A percentile compares a stretch with the other conserved stretches of the same genome.
These are phyloP conservation scores for Chironex yamaguchii DNA, from an alignment of 30 jellyfish, hydroid and myxozoan species.

Conservation along the genomic window DNA sequence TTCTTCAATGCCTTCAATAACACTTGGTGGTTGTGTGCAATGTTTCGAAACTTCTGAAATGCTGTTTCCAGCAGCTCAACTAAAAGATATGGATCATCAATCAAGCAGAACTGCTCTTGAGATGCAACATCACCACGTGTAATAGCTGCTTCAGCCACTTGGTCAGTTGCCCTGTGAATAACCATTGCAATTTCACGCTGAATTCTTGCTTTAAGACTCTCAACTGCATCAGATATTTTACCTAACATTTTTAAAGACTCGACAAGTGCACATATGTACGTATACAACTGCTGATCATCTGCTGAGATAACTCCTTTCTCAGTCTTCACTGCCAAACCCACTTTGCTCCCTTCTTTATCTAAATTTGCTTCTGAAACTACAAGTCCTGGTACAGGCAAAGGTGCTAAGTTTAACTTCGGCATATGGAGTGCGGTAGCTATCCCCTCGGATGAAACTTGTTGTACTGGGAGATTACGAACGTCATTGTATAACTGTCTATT, in stretches of 20 bases:
- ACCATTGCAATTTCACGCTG: constrained; percentile 91
- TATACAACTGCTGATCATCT: not conserved
- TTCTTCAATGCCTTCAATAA: constrained; percentile 62
- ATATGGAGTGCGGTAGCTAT: not conserved
- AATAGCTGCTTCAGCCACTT: constrained; percentile 81
- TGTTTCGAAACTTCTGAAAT: constrained; percentile 73
- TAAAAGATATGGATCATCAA: constrained; percentile 68
- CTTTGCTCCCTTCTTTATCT: not conserved
- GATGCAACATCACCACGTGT: constrained; percentile 75
- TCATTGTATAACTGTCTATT: constrained; percentile 85
- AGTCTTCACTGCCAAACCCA: not conserved
- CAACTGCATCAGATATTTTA: constrained; percentile 95
- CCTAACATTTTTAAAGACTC: constrained; percentile 81
- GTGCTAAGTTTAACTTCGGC: not conserved
- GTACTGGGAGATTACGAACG: not conserved
- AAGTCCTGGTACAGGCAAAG: not conserved
- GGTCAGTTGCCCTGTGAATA: constrained; percentile 86
- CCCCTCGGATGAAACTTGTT: not conserved
- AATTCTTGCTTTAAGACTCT: constrained; percentile 76
- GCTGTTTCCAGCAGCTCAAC: constrained; percentile 75
- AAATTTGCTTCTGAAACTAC: no score
- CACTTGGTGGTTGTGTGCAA: constrained; percentile 87
- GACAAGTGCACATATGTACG: constrained; percentile 31
- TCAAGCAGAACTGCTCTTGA: constrained; percentile 66
- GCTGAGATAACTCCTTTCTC: not conserved